phyloP scores from a whole-genome alignment of 1,140 invertebrate genomes.

The Sinella curviseta region DNA sequence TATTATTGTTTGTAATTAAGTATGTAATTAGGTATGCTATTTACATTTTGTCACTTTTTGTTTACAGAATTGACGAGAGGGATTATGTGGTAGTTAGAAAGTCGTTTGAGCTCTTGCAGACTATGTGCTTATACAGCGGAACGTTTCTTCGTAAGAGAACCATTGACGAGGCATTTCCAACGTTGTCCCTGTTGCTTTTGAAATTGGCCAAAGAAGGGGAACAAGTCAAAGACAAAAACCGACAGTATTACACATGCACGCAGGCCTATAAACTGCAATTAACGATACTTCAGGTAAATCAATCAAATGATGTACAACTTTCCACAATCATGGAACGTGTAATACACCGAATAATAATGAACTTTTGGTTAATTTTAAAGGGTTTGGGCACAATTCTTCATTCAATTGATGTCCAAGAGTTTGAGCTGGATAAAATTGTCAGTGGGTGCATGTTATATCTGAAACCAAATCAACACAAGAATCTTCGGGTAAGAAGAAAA shows the following conservation, averaged over 20 bases:
- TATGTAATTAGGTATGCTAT: background rate
- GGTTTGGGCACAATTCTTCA: background rate
- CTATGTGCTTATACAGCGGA: conserved; percentile 25
- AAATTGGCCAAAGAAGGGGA: conserved; percentile 33
- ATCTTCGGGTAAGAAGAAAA: conserved; percentile 36
- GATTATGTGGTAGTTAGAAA: conserved; percentile 45
- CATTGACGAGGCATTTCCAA: conserved; percentile 44
- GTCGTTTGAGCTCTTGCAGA: conserved; percentile 43
- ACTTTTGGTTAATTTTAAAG: background rate
- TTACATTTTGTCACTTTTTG: too few species aligned
- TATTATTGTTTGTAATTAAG: background rate
- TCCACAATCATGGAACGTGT: background rate
- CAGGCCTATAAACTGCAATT: conserved; percentile 47
- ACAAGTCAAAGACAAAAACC: conserved; percentile 29
- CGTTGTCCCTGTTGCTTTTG: conserved; percentile 29
- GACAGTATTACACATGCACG: conserved; percentile 42
- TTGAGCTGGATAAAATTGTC: conserved; percentile 41
- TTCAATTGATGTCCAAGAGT: conserved; percentile 40
- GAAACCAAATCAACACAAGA: conserved; percentile 42
- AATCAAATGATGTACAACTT: background rate
- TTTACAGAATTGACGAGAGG: conserved; percentile 40
- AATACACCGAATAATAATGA: background rate
- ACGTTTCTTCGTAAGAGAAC: conserved; percentile 42
- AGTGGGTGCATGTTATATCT: conserved; percentile 38
- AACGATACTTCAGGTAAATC: conserved; percentile 40